A percentile compares a stretch with the other conserved stretches of the same genome.
These are phyloP conservation scores for Hylomyscus alleni DNA, from an alignment of 2,797 vertebrate genomes.

Conservation along the genomic window DNA sequence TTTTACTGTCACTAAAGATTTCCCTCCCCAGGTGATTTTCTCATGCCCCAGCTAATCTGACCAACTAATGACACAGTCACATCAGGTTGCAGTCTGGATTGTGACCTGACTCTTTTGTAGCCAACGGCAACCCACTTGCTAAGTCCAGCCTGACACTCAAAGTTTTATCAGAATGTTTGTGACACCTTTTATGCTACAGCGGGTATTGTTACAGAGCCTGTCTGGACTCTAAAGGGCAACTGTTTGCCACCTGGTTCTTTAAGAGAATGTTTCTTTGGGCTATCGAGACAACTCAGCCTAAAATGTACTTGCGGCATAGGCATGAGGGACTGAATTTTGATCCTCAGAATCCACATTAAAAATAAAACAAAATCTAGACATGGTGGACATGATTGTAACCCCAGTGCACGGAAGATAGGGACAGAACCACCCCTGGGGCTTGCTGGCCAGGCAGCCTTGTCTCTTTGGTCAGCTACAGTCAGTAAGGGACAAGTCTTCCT, in stretches of 20 bases:
- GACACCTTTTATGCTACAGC: background rate
- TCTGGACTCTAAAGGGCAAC: background rate
- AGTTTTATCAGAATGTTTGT: conserved; percentile 7
- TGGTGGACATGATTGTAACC: background rate
- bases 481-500: background rate
- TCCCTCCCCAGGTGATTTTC: background rate
- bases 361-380: background rate
- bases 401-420: background rate
- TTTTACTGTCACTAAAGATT: background rate
- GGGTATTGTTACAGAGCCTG: background rate
- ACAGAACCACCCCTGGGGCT: too few relatives aligned
- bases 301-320: background rate
- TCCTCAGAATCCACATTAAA: background rate
- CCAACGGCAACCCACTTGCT: background rate
- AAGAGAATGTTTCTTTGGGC: background rate
- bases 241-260: conserved; percentile 1
- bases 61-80: background rate
- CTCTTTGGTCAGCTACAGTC: background rate
- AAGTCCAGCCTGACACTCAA: background rate
- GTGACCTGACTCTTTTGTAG: conserved; percentile 16
- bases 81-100: background rate
- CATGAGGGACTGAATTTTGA: background rate
- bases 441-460: background rate
- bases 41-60: background rate
- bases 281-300: background rate